A percentile compares a stretch with the other conserved stretches of the same genome.
Conservation (phyloP, 2,797 vertebrate species). For the Kryptolebias ocellatus region DNA sequence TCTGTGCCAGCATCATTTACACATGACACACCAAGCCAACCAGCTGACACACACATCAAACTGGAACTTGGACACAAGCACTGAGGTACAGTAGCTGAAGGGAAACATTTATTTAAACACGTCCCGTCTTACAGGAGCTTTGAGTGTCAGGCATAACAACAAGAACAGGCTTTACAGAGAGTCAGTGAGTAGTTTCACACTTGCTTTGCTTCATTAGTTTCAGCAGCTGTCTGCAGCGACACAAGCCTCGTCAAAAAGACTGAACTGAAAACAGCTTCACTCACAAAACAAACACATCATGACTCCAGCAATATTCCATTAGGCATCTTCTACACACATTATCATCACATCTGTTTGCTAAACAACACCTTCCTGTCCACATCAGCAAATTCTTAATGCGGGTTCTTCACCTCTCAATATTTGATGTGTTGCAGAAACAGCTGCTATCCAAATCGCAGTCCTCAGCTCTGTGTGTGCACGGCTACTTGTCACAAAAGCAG, state of each 20-base stretch:
- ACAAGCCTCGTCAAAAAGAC: conserved; percentile 50
- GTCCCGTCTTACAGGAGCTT: background rate
- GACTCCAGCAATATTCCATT: conserved; percentile 14
- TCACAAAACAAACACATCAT: conserved; percentile 19
- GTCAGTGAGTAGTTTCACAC: background rate
- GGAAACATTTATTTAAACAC: conserved; percentile 7
- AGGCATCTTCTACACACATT: conserved; percentile 3
- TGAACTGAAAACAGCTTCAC: conserved; percentile 21
- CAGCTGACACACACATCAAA: background rate
- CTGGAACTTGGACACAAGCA: background rate
- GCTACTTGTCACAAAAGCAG: conserved; percentile 18
- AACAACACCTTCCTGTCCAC: conserved; percentile 44
- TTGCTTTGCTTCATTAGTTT: conserved; percentile 26
- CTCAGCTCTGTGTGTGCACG: conserved; percentile 26
- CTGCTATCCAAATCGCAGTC: conserved; percentile 42
- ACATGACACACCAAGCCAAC: conserved; percentile 13
- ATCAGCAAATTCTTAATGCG: conserved; percentile 48
- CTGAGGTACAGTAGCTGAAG: background rate
- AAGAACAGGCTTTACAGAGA: conserved; percentile 10
- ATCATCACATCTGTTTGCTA: conserved; percentile 36
- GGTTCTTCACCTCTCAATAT: conserved; percentile 53
- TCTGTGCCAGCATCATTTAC: background rate
- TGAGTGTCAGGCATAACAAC: conserved; percentile 1
- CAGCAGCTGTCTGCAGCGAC: conserved; percentile 33
- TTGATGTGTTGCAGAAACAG: conserved; percentile 48